Evolutionary conservation across 2,797 vertebrate species (phyloP), one percentile per base, ranked within the genome.

Genomic region (Eidolon dupreanum): DNA sequence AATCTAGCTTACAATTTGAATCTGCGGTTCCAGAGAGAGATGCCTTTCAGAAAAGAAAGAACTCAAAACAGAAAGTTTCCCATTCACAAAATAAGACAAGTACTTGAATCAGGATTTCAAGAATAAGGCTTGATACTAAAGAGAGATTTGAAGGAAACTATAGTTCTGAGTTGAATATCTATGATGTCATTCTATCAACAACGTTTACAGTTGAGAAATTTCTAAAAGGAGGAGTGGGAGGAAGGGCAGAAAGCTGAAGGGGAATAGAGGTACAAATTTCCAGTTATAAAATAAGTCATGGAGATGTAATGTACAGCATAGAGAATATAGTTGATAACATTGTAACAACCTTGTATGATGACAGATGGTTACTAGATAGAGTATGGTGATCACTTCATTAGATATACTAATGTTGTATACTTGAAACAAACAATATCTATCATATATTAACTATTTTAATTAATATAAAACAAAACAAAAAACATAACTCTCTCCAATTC

Each of bases 101-200:
- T 15, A 33, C 28, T 36, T 78, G 28, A 81, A 94, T 90, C 10
- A 77, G 4, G n/a, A 94, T 88, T 94, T 93, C 28, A 79, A 68
- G 4, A 19, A 79, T 71, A 83, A 94, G 8, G 0, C 19, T 87
- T 55, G 24, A 57, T 17, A 20, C 9, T 73, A 78, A 92, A 89
- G 12, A 86, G 13, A 83, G 8, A 71, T 59, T 26, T 46, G 20
- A 36, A 86, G 33, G 26, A 74, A 91, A 79, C 0, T 1, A 0
- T 88, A 83, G 36, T 86, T 66, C 16, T 73, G 53, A 22, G 7
- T 59, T 90, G 43, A 90, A 57, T 36, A 51, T 49, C 22, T 3
- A n/a, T 38, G n/a, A 90, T 41, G 41, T 70, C 17, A 88, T 73
- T 9, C 24, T 84, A 63, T 82, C 55, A 55, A 61, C 31, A 65